Base-by-base conservation (phyloP, 2,888 invertebrate species). In the Dioctria linearis region DNA sequence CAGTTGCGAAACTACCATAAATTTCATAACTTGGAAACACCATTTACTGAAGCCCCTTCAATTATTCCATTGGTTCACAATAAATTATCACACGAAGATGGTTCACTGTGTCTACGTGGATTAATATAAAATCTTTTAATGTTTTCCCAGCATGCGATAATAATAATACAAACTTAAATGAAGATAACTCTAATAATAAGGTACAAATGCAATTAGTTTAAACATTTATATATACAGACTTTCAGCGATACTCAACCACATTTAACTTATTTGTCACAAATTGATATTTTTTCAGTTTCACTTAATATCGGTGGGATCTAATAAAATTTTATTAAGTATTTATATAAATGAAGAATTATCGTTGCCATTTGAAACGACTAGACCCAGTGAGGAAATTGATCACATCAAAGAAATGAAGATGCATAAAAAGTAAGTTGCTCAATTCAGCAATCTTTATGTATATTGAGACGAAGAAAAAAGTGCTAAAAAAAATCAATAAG, bases 221-320 rank as follows among this genome's bases (percentile, higher is more conserved):
- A 5, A n/a, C 11, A 40, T 5, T 49, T 51, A 8, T 43, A 69
- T 37, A 37, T 25, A 25, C 25, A 25, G 25, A 25, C 25, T 25
- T 25, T 25, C 25, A 25, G 25, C 25, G 25, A 25, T 25, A 25
- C 25, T 25, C 25, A 25, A 25, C 25, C 25, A 25, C 6, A 9
- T 8, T 46, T 5, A 49, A 57, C 9, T 46, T 40, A 0, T 61
- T 40, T 37, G 25, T 25, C 25, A 25, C 25, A 25, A 25, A 25
- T 25, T 25, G 25, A 25, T 3, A 2, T 51, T 83, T 5, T 88
- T 86, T 25, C 86, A 87, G 85, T 85, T 86, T 0, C 89, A 89
- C 83, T 82, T 89, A n/a, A 80, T 88, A 4, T 89, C 89, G 2
- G 81, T 89, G 80, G 89, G 89, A 67, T 87, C 87, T 78, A 87